Percentiles rank a stretch among this genome's conserved stretches.
Evolutionary conservation across 2,888 invertebrate genomes (phyloP).

Genomic region (Linnaemya tessellans): DNA sequence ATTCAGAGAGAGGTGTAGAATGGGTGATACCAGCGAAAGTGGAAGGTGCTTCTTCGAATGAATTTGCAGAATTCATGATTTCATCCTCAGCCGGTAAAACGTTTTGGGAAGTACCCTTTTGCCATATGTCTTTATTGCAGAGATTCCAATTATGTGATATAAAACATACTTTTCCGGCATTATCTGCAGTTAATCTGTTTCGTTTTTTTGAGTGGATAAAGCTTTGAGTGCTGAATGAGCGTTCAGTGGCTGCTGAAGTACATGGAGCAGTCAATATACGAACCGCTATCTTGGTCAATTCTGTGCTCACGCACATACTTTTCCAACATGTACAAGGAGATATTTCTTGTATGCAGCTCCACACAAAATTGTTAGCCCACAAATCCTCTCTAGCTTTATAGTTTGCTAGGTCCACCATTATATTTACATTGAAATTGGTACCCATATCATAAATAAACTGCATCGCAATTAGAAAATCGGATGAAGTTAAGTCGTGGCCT

Average conservation of each 20-base stretch:
- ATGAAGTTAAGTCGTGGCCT: too few relatives aligned
- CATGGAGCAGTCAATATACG: background rate
- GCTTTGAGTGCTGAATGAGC: conserved; percentile 10
- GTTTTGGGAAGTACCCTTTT: too few relatives aligned
- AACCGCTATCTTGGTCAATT: conserved; percentile 40
- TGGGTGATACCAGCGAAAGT: too few relatives aligned
- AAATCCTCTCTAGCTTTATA: conserved; percentile 44
- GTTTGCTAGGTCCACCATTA: conserved; percentile 36
- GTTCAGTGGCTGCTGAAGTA: too few relatives aligned
- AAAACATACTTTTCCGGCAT: conserved; percentile 43
- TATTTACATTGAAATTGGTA: conserved; percentile 27
- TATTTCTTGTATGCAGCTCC: conserved; percentile 27
- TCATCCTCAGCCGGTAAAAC: too few relatives aligned
- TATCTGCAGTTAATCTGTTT: conserved; percentile 49
- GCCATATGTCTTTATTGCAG: background rate
- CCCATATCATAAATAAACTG: conserved; percentile 25
- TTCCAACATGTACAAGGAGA: conserved; percentile 41
- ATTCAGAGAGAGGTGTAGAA: too few relatives aligned
- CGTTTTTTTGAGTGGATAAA: conserved; percentile 40
- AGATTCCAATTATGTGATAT: conserved; percentile 34
- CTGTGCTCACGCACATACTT: conserved; percentile 19
- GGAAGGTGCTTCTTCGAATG: too few relatives aligned
- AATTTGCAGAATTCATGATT: too few relatives aligned
- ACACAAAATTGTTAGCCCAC: conserved; percentile 36
- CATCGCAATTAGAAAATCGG: too few relatives aligned